Conservation (phyloP, 2,797 vertebrate species). For the Ceryle rudis region DNA sequence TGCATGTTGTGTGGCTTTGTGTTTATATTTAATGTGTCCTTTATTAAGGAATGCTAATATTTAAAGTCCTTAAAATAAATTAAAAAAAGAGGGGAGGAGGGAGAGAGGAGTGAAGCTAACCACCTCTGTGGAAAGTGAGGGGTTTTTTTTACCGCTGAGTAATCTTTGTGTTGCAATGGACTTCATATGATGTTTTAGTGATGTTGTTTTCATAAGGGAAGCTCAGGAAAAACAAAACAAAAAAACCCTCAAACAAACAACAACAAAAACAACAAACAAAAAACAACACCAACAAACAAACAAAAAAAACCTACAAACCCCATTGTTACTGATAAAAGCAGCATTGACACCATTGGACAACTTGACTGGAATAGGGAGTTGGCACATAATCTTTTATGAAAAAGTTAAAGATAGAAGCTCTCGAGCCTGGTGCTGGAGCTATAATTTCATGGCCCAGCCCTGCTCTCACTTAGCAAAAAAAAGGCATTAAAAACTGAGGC, state of each 20-base stretch:
- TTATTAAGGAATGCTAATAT: slow-evolving; percentile 44
- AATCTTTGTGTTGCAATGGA: slow-evolving; percentile 23
- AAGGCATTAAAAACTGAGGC: neutral
- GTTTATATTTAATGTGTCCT: slow-evolving; percentile 37
- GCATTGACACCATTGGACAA: neutral
- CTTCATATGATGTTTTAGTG: neutral
- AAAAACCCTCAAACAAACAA: neutral
- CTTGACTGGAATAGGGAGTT: neutral
- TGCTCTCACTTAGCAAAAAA: neutral
- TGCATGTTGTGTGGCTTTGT: slow-evolving; percentile 71
- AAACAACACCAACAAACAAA: no score
- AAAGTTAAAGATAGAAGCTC: neutral
- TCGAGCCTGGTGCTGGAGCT: neutral
- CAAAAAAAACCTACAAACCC: neutral
- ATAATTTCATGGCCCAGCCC: neutral
- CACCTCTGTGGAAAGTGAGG: neutral
- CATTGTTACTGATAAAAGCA: neutral
- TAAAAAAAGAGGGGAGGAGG: neutral
- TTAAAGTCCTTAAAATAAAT: neutral
- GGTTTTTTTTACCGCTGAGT: neutral
- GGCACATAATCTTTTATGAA: neutral
- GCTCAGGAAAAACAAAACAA: neutral
- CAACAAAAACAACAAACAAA: neutral
- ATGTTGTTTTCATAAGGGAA: slow-evolving; percentile 23
- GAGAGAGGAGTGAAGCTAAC: neutral